phyloP scores from a whole-genome alignment of 2,113 vertebrate species.

The Psittacus erithacus region DNA sequence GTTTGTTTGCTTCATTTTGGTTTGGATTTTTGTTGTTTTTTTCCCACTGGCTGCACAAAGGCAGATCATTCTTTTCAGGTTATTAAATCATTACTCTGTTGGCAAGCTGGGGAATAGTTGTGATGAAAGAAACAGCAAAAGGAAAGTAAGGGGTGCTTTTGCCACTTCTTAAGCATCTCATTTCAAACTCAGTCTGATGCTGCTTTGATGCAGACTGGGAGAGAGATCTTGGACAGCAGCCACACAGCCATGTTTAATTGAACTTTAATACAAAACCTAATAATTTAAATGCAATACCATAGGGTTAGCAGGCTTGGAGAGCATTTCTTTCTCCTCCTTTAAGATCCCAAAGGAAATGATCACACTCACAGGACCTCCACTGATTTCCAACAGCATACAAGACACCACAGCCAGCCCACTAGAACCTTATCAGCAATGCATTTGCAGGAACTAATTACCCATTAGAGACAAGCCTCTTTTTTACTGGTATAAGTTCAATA shows the following conservation, averaged over 20 bases:
- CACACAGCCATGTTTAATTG: background rate
- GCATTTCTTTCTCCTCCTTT: background rate
- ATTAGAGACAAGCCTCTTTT: background rate
- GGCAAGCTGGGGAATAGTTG: background rate
- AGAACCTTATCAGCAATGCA: background rate
- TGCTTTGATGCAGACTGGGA: background rate
- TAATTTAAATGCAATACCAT: background rate
- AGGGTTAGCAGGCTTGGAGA: background rate
- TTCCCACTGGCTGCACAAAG: background rate
- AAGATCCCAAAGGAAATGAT: background rate
- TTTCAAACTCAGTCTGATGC: background rate
- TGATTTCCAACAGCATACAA: background rate
- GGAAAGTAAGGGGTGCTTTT: background rate
- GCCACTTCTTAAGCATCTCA: background rate
- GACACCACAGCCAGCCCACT: background rate
- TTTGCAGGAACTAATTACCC: slow-evolving; percentile 29
- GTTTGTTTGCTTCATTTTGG: background rate
- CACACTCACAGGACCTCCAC: background rate
- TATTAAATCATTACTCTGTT: background rate
- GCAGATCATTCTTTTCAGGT: background rate
- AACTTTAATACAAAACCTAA: background rate
- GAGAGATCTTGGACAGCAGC: background rate
- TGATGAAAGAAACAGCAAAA: background rate
- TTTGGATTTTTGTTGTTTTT: background rate
- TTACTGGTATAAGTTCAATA: background rate